Evolutionary conservation across 37 sponge, comb jelly and placozoan species (phyloP).

Genomic region (Chondrosia reniformis): DNA sequence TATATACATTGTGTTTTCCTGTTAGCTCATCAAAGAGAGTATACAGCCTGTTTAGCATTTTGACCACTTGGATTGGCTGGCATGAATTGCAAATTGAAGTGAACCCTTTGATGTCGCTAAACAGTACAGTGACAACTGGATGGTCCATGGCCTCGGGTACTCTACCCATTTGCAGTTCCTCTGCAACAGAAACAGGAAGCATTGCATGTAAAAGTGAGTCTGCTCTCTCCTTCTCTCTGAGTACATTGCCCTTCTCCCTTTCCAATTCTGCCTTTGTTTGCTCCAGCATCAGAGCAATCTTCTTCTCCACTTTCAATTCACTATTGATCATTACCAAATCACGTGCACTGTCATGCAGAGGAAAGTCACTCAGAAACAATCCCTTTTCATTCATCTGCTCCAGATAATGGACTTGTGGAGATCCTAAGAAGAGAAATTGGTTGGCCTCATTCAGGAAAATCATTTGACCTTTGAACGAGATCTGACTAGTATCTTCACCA

Average conservation of each 20-base stretch:
- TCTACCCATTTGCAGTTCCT: slow-evolving; percentile 22
- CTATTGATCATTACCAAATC: slow-evolving; percentile 58
- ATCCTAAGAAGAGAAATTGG: slow-evolving; percentile 53
- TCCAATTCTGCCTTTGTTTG: slow-evolving; percentile 43
- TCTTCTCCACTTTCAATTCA: slow-evolving; percentile 50
- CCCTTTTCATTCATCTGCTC: slow-evolving; percentile 51
- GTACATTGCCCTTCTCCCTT: slow-evolving; percentile 40
- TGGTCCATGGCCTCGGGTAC: slow-evolving; percentile 34
- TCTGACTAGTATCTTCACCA: not conserved
- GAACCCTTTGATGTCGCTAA: slow-evolving; percentile 89
- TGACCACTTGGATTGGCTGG: slow-evolving; percentile 61
- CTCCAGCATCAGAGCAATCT: slow-evolving; percentile 43
- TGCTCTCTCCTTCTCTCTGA: slow-evolving; percentile 54
- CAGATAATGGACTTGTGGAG: slow-evolving; percentile 51
- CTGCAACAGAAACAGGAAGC: slow-evolving; percentile 63
- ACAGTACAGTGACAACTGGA: slow-evolving; percentile 63
- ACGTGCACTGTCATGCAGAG: slow-evolving; percentile 59
- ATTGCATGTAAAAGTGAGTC: slow-evolving; percentile 69
- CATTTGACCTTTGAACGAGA: slow-evolving; percentile 79
- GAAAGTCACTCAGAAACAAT: slow-evolving; percentile 73
- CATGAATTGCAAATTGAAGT: slow-evolving; percentile 66
- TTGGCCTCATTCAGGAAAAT: not conserved
- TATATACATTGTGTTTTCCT: slow-evolving; percentile 69
- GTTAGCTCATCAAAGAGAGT: slow-evolving; percentile 56
- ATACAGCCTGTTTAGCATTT: slow-evolving; percentile 73